These are phyloP conservation scores for Patiria pectinifera DNA, from an alignment of 53 echinoderm and acorn worm genomes.

Conservation along the genomic window DNA sequence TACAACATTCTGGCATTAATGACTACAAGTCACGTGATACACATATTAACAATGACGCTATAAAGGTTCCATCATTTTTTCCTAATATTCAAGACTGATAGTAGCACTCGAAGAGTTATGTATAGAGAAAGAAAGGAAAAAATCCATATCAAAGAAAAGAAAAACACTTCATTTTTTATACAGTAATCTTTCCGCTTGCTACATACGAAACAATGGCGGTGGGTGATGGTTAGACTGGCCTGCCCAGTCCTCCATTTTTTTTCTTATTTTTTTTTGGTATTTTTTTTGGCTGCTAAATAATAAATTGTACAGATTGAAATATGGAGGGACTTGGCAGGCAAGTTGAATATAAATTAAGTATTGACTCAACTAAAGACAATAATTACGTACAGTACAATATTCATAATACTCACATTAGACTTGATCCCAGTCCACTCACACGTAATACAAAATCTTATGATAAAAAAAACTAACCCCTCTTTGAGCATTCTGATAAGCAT, in stretches of 20 bases:
- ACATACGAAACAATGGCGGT: constrained; percentile 64
- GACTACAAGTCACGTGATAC: constrained; percentile 68
- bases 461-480: constrained; percentile 33
- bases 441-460: constrained; percentile 48
- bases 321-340: constrained; percentile 54
- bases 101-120: constrained; percentile 63
- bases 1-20: constrained; percentile 65
- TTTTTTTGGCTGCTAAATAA: constrained; percentile 33
- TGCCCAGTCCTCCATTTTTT: constrained; percentile 48
- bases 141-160: constrained; percentile 33
- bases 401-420: constrained; percentile 64
- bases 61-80: constrained; percentile 17
- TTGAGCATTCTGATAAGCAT: constrained; percentile 43
- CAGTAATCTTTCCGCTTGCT: constrained; percentile 45
- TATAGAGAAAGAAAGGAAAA: constrained; percentile 59
- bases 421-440: constrained; percentile 58
- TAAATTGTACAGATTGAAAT: constrained; percentile 31
- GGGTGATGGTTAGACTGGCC: constrained; percentile 58
- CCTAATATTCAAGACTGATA: constrained; percentile 48
- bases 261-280: background rate
- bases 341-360: constrained; percentile 62
- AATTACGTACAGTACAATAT: constrained; percentile 69
- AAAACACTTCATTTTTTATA: constrained; percentile 53
- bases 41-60: constrained; percentile 67
- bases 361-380: constrained; percentile 63